A percentile compares a stretch with the other conserved stretches of the same genome.
These are phyloP conservation scores for Calidris pygmaea DNA, from an alignment of 2,113 vertebrate genomes.

Conservation along the genomic window DNA sequence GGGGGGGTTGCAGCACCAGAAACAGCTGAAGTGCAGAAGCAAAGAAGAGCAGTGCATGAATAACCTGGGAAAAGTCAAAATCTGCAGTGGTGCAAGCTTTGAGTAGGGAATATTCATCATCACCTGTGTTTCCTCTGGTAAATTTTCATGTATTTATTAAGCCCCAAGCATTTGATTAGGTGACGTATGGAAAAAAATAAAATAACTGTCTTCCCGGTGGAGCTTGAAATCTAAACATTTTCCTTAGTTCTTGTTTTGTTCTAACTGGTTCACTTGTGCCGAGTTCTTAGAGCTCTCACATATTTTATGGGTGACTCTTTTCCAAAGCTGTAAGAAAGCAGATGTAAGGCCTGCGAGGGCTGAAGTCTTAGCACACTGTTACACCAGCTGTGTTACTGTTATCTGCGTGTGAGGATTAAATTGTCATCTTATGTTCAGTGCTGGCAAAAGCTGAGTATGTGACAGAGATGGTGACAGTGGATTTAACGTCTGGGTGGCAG, in stretches of 20 bases:
- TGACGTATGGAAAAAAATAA: not conserved
- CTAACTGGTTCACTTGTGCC: not conserved
- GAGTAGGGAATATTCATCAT: not conserved
- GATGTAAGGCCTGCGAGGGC: not conserved
- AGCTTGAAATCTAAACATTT: not conserved
- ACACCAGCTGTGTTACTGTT: conserved; percentile 22
- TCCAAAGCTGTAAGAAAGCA: not conserved
- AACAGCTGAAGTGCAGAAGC: not conserved
- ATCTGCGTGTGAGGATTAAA: not conserved
- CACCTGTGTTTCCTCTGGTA: not conserved
- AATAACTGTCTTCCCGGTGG: not conserved
- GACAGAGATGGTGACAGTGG: conserved; percentile 22
- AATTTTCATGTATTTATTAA: not conserved
- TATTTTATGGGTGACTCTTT: not conserved
- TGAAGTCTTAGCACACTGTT: not conserved
- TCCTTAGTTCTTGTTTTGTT: not conserved
- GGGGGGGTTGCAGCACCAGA: not conserved
- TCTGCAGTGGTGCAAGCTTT: not conserved
- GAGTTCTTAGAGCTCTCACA: not conserved
- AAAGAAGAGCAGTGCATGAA: not conserved
- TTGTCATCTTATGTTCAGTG: not conserved
- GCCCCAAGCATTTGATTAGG: not conserved
- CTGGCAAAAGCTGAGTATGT: not conserved
- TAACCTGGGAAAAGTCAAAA: not conserved
- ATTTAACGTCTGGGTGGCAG: not conserved